These are phyloP conservation scores for Zoanthus sansibaricus DNA, from an alignment of 92 coral and sea anemone genomes.

Conservation along the genomic window DNA sequence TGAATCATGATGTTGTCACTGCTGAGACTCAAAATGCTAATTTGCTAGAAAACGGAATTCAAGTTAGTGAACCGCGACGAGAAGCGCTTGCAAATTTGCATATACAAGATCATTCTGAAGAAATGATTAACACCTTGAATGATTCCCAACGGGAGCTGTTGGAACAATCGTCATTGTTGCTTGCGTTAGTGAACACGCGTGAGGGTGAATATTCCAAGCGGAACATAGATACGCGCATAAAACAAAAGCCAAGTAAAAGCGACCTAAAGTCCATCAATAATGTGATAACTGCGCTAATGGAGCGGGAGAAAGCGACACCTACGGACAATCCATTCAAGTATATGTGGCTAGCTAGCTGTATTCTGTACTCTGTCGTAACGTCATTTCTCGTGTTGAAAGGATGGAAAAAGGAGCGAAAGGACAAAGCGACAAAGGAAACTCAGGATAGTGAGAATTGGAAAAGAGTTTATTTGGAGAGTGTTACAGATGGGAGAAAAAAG, in stretches of 20 bases:
- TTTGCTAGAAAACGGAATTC: conserved; percentile 16
- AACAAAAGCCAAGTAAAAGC: conserved; percentile 25
- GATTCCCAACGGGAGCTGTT: conserved; percentile 11
- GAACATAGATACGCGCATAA: conserved; percentile 35
- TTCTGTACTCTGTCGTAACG: conserved; percentile 12
- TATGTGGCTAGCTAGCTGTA: conserved; percentile 15
- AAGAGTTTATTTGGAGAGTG: neutral
- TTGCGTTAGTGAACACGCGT: conserved; percentile 30
- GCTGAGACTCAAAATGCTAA: conserved; percentile 38
- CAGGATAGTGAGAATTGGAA: conserved; percentile 44
- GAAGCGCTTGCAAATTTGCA: conserved; percentile 15
- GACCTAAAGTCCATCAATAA: conserved; percentile 27
- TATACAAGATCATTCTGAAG: conserved; percentile 40
- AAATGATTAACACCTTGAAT: conserved; percentile 27
- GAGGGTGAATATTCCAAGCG: conserved; percentile 46
- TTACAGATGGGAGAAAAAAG: neutral
- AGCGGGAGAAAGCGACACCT: neutral
- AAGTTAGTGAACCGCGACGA: neutral
- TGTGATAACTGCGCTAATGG: neutral
- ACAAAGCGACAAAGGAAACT: conserved; percentile 15
- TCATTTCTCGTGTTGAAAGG: conserved; percentile 31
- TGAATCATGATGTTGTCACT: neutral
- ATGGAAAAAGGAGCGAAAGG: neutral
- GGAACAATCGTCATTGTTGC: conserved; percentile 24
- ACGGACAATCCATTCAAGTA: conserved; percentile 38